Evolutionary conservation across 1,140 invertebrate species (phyloP), one percentile per base, ranked within the genome.

Genomic region (Lepidurus arcticus): DNA sequence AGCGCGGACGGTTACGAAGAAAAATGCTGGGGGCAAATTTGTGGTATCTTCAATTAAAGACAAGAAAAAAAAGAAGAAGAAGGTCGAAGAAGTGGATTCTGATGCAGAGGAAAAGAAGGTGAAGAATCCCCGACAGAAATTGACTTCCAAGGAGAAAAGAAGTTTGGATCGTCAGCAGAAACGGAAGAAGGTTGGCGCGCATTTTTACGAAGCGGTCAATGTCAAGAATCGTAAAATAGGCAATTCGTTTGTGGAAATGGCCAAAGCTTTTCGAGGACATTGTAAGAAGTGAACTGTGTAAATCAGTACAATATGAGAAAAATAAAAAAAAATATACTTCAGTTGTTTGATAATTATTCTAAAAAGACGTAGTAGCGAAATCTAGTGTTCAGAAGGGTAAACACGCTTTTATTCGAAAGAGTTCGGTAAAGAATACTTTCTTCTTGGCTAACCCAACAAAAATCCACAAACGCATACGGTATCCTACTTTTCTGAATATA

Each of bases 191-290:
- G 91, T 94, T 80, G 96, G 95, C 79, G 93, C 91, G 83, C 94
- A 97, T 85, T 98, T 97, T 84, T 98, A 98, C 85, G 91, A 95
- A 87, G 89, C 92, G 42, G 89, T 92, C 4, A 97, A 98, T 89
- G 95, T 98, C 42, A 98, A 98, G 84, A 98, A 96, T 84, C 89
- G 90, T 80, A 94, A 92, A 85, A 88, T 89, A 10, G 82, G 83
- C 7, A 81, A 81, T 74, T 47, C 74, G 26, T 77, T 80, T 77
- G 42, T 77, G 34, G 77, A 82, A 42, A 65, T 77, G 76, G 81
- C 79, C 42, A 80, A 81, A 42, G 81, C 80, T n/a, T 78, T 75
- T 42, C 76, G 81, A 42, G 81, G 81, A n/a, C 81, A 82, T 78
- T 65, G 73, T 21, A 82, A 82, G 74, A 82, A 82, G 74, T 78